Evolutionary conservation across 1,140 invertebrate genomes (phyloP), one percentile per base, ranked within the genome.

Genomic region (Drosophila asahinai): DNA sequence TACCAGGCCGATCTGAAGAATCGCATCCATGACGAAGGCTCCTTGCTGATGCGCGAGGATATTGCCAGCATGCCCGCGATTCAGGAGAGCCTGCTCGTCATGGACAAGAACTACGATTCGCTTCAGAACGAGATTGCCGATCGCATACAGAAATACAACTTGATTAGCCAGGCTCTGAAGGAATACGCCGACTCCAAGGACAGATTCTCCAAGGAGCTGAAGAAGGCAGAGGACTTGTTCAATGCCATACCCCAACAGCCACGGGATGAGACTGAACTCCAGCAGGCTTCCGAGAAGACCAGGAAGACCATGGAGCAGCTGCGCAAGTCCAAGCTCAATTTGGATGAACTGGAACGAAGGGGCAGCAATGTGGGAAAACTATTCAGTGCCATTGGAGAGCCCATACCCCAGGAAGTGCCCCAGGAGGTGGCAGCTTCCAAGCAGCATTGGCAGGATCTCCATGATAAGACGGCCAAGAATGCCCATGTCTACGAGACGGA

Each of bases 401-500:
- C 98, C 84, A 95, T 97, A 80, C 94, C 94, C 0, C 92, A 94
- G 19, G 94, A 95, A 6, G 94, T 97, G n/a, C 94, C 95, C 81
- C 94, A 94, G 36, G 95, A 96, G 52, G 93, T 97, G 17, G 91
- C 94, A 3, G 93, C 94, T 19, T 94, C 95, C 12, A 95, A 96
- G 77, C 94, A 95, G 27, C 94, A 95, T n/a, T 98, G 97, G 95
- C 96, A 97, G 79, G 95, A 95, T 54, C 94, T 95, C 15, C 95
- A 96, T 80, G 95, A 96, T 66, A 95, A 95, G 67, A 94, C 96
- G 4, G 95, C 95, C 17, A 95, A 96, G 67, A 94, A 95, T 68
- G 94, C 96, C 12, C 96, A 98, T 93, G 95, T 95, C 51, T 95
- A 97, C 47, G 98, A 99, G 93, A 97, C 97, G 1, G 97, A 98